phyloP scores from a whole-genome alignment of 2,888 invertebrate genomes.

The Apotomis betuletana region DNA sequence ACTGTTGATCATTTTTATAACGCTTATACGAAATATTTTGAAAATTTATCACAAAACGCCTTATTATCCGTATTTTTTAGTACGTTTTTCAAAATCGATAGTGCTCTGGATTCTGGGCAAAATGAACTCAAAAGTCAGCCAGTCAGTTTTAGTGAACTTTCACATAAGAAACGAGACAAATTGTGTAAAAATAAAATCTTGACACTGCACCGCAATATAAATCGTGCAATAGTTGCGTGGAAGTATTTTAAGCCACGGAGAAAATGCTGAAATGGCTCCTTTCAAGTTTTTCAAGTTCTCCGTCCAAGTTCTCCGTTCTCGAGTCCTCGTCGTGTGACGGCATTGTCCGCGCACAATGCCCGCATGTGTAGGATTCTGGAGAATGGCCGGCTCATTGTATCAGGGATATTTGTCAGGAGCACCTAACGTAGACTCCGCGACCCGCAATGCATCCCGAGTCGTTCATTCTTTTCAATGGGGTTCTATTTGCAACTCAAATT shows the following conservation, averaged over 20 bases:
- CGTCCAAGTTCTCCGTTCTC: slow-evolving; percentile 69
- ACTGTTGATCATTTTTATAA: too few species aligned
- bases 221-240: slow-evolving; percentile 15
- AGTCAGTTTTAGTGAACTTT: neutral
- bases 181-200: slow-evolving; percentile 16
- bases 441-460: slow-evolving; percentile 53
- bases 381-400: slow-evolving; percentile 62
- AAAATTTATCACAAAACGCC: too few species aligned
- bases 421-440: slow-evolving; percentile 46
- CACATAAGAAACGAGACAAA: slow-evolving; percentile 15
- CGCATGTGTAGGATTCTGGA: slow-evolving; percentile 72
- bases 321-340: slow-evolving; percentile 68
- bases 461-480: slow-evolving; percentile 54
- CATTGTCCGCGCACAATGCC: slow-evolving; percentile 77
- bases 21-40: too few species aligned
- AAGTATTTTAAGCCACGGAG: slow-evolving; percentile 46
- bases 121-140: too few species aligned
- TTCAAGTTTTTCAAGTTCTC: slow-evolving; percentile 76
- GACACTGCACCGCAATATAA: slow-evolving; percentile 26
- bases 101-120: too few species aligned
- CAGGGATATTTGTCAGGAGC: slow-evolving; percentile 66
- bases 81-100: too few species aligned
- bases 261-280: slow-evolving; percentile 71
- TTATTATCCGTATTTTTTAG: too few species aligned
- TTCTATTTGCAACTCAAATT: slow-evolving; percentile 50